These are phyloP conservation scores for Euphydryas editha DNA, from an alignment of 2,888 invertebrate species.

Conservation along the genomic window DNA sequence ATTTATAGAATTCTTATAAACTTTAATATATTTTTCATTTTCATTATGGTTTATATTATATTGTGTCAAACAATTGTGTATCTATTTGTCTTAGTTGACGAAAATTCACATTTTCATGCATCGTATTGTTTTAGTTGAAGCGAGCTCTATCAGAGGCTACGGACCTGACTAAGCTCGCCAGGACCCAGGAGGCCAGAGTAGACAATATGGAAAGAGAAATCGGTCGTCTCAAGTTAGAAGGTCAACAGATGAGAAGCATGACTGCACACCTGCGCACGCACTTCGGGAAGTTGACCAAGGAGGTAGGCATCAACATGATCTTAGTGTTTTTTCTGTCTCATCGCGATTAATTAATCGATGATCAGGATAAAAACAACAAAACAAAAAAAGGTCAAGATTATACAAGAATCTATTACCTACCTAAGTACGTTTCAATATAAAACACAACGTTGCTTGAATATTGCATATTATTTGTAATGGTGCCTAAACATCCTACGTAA, in stretches of 20 bases:
- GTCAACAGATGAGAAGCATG: slow-evolving; percentile 58
- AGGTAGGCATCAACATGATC: slow-evolving; percentile 63
- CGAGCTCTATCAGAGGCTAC: slow-evolving; percentile 63
- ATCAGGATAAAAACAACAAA: too few species aligned
- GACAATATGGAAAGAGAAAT: slow-evolving; percentile 67
- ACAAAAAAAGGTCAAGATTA: too few species aligned
- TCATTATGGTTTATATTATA: too few species aligned
- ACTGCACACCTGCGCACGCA: slow-evolving; percentile 67
- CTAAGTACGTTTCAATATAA: neutral
- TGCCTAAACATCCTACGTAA: neutral
- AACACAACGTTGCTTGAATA: neutral
- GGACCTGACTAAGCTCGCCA: slow-evolving; percentile 60
- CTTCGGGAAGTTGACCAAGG: slow-evolving; percentile 74
- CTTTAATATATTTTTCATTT: too few species aligned
- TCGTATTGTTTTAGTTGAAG: slow-evolving; percentile 60
- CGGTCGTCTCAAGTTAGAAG: slow-evolving; percentile 66
- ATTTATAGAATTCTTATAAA: too few species aligned
- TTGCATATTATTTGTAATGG: neutral
- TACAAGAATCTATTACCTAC: too few species aligned
- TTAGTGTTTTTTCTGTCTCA: too few species aligned
- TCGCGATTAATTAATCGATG: too few species aligned
- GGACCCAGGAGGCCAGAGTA: slow-evolving; percentile 64
- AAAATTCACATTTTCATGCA: neutral
- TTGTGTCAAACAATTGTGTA: too few species aligned
- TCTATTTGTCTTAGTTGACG: neutral